Percentiles rank a stretch among this genome's conserved stretches.
Conservation (phyloP, 2,797 vertebrate species). For the Neopelma chrysocephalum region DNA sequence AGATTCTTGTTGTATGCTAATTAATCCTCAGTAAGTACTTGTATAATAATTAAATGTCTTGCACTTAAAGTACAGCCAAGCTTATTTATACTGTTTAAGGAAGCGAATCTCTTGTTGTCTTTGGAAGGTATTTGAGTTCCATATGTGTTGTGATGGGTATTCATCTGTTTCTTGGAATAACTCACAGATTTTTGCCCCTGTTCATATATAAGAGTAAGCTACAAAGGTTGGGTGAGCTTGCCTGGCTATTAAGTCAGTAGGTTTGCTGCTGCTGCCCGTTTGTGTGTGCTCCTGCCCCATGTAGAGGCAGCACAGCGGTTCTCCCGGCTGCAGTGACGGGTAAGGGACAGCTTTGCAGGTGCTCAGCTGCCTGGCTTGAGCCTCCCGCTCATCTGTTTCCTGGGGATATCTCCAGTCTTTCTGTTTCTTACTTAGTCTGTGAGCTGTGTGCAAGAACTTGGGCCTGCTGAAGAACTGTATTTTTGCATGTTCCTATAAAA, state of each 20-base stretch:
- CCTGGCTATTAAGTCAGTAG: background rate
- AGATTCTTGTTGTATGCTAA: slow-evolving; percentile 33
- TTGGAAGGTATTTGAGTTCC: background rate
- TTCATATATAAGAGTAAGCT: background rate
- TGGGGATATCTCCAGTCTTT: background rate
- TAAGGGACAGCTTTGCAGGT: background rate
- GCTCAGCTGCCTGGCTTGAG: background rate
- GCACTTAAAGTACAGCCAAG: slow-evolving; percentile 15
- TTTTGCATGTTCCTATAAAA: background rate
- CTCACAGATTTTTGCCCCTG: background rate
- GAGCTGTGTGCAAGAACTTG: background rate
- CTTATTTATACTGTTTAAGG: slow-evolving; percentile 11
- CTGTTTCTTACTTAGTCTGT: background rate
- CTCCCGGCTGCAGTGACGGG: background rate
- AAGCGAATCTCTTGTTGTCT: background rate
- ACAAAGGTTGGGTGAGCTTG: background rate
- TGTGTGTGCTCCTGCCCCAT: background rate
- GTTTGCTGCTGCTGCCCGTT: background rate
- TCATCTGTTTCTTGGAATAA: background rate
- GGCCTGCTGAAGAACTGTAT: background rate
- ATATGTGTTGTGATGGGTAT: background rate
- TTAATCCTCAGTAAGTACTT: slow-evolving; percentile 45
- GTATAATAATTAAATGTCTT: slow-evolving; percentile 46
- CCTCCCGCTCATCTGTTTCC: background rate
- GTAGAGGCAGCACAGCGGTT: background rate